Base-by-base conservation (phyloP, 1,140 invertebrate species). In the Rhopalosiphum padi region DNA sequence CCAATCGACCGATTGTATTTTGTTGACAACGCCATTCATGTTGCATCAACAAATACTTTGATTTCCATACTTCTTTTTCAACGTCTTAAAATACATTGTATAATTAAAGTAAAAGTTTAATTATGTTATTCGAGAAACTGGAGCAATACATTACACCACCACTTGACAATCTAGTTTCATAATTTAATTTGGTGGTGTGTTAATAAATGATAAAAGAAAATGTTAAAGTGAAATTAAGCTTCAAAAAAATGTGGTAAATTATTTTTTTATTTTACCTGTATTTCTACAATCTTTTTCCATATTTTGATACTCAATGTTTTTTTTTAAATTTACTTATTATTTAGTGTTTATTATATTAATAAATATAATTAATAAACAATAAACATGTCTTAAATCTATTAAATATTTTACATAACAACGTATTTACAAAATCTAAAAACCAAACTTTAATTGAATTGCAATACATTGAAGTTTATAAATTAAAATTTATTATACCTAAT, bases 11-110 rank as follows among this genome's bases (percentile, higher is more conserved):
- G 8, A 91, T 91, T 21, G 22, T 22, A 25, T 77, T 46, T 48
- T 91, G 90, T 18, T 91, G 53, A 22, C 90, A 48, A 11, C 48
- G 60, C 90, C 90, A 91, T 37, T 91, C 90, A 21, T 91, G 25
- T 22, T 91, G 60, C 68, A 91, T 43, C 22, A 91, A 4, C 46
- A 35, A 43, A 48, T 82, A 91, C 35, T 91, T 91, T n/a, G 60
- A 82, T 82, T 91, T 91, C 41, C 77, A 51, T 48, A 43, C 43
- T 82, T 91, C 90, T 18, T 82, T 23, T 35, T 91, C 90, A 30
- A 23, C 21, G 7, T 48, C 90, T 91, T 15, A 51, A 88, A 85
- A 85, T 30, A 23, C 8, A 85, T 85, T 25, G 22, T 11, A 43
- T 41, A 11, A 85, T 41, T 37, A 83, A 83, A 83, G 1, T 37